Evolutionary conservation across 2,113 vertebrate genomes (phyloP).

Genomic region (Python bivittatus): DNA sequence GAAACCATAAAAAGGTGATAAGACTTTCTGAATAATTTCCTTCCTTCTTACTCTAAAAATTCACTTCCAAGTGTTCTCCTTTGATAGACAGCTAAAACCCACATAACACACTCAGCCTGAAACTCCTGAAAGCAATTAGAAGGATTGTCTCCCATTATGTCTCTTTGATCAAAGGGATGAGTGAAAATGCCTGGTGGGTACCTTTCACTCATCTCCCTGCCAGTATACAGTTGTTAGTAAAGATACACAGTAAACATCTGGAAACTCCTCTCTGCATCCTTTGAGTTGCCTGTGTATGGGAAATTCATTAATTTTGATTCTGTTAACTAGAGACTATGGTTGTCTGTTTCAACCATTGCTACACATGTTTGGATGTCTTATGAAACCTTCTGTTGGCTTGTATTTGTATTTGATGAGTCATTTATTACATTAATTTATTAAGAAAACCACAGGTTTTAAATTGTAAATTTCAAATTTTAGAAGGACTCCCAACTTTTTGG

Average conservation of each 20-base stretch:
- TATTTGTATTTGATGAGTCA: background rate
- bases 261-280: background rate
- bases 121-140: conserved; percentile 44
- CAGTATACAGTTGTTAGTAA: conserved; percentile 17
- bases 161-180: conserved; percentile 34
- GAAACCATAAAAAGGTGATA: conserved; percentile 32
- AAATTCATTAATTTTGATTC: conserved; percentile 8
- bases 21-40: conserved; percentile 35
- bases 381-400: background rate
- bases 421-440: background rate
- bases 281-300: conserved; percentile 29
- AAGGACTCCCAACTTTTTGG: background rate
- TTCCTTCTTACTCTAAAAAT: conserved; percentile 39
- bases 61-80: conserved; percentile 36
- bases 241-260: background rate
- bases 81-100: background rate
- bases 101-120: background rate
- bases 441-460: background rate
- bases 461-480: too few species aligned
- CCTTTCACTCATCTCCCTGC: conserved; percentile 35
- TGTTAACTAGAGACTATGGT: conserved; percentile 9
- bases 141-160: conserved; percentile 34
- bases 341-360: background rate
- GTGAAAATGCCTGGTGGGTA: conserved; percentile 11
- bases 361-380: background rate